phyloP scores from a whole-genome alignment of 2,113 vertebrate genomes.

The Otus sunia region DNA sequence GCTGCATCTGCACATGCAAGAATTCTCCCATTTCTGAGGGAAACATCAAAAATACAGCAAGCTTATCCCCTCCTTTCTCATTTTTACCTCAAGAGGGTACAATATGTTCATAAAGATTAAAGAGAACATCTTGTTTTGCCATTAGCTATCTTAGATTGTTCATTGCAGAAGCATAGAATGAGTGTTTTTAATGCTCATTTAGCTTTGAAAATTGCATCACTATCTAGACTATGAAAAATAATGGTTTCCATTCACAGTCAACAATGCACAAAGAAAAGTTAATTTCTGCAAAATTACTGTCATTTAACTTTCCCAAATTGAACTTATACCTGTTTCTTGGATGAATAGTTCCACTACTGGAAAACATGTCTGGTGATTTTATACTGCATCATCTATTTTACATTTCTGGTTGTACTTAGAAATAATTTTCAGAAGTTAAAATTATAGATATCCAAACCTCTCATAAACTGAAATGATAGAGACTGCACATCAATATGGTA shows the following conservation, averaged over 20 bases:
- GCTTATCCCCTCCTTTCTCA: not conserved
- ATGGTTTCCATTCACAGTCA: conserved; percentile 42
- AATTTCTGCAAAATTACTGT: conserved; percentile 48
- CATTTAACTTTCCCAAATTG: conserved; percentile 43
- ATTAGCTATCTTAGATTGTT: conserved; percentile 16
- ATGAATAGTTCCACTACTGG: conserved; percentile 12
- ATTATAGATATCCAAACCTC: not conserved
- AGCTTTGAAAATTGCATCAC: conserved; percentile 50
- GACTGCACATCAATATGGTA: not conserved
- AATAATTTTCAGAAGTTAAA: conserved; percentile 30
- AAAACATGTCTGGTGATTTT: conserved; percentile 8
- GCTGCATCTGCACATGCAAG: not conserved
- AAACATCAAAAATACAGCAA: not conserved
- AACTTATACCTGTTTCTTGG: conserved; percentile 33
- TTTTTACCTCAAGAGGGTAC: conserved; percentile 11
- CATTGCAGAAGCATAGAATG: conserved; percentile 11
- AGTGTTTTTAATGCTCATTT: conserved; percentile 55
- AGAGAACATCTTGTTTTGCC: not conserved
- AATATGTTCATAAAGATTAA: conserved; percentile 22
- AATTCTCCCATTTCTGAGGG: not conserved
- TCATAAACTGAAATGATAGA: not conserved
- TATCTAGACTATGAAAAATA: conserved; percentile 52
- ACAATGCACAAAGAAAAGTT: conserved; percentile 53
- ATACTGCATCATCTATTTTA: not conserved
- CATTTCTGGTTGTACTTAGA: not conserved